Evolutionary conservation across 1,140 invertebrate genomes (phyloP).

Genomic region (Musca domestica): DNA sequence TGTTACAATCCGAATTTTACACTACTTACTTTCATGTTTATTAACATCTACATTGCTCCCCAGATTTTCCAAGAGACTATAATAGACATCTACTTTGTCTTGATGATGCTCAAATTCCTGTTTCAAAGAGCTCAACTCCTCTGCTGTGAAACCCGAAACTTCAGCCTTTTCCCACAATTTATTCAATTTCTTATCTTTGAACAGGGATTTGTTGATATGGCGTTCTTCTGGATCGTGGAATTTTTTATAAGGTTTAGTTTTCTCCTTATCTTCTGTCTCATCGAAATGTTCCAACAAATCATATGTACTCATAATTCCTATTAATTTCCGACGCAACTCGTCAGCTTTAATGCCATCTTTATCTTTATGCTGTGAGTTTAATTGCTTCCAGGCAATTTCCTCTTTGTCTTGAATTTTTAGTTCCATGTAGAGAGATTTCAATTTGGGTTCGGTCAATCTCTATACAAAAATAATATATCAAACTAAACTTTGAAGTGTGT

Average conservation of each 20-base stretch:
- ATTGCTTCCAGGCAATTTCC: conserved; percentile 78
- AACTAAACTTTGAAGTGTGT: neutral
- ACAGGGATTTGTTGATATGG: conserved; percentile 71
- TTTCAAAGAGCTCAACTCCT: conserved; percentile 78
- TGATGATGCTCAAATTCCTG: conserved; percentile 91
- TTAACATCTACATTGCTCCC: conserved; percentile 56
- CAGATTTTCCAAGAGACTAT: conserved; percentile 72
- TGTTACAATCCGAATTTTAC: neutral
- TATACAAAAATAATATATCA: conserved; percentile 54
- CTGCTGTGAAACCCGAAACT: conserved; percentile 75
- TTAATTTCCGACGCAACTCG: conserved; percentile 74
- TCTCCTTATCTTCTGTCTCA: conserved; percentile 62
- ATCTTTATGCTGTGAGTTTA: conserved; percentile 79
- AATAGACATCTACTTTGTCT: conserved; percentile 89
- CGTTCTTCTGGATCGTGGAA: conserved; percentile 63
- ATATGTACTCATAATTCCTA: conserved; percentile 79
- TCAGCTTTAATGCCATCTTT: conserved; percentile 84
- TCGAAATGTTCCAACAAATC: conserved; percentile 78
- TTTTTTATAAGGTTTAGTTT: conserved; percentile 58
- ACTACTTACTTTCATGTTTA: conserved; percentile 64
- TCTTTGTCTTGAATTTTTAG: conserved; percentile 90
- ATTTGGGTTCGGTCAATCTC: conserved; percentile 78
- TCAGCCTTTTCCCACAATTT: conserved; percentile 89
- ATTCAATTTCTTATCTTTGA: conserved; percentile 88
- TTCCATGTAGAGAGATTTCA: conserved; percentile 84